phyloP scores from a whole-genome alignment of 2,797 vertebrate genomes.

The Gymnoscopelus braueri region DNA sequence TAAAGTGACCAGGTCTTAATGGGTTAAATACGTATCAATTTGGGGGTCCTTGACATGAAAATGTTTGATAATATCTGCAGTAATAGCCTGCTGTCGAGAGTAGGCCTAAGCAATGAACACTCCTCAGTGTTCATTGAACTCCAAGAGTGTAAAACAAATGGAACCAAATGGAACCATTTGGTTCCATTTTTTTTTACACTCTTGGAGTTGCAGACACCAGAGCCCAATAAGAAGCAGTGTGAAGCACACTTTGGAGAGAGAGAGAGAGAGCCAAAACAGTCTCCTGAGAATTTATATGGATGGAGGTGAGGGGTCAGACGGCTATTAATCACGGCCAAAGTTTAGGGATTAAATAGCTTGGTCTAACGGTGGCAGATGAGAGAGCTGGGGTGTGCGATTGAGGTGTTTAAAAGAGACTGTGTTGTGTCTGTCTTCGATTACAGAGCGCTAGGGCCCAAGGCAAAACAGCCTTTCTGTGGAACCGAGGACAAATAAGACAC shows the following conservation, averaged over 20 bases:
- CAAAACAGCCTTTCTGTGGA: conserved; percentile 59
- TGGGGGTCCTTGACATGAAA: too few species aligned
- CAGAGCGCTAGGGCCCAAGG: conserved; percentile 64
- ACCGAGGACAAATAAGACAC: conserved; percentile 52
- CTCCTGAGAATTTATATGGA: conserved; percentile 74
- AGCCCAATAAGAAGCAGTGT: conserved; percentile 38
- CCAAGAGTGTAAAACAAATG: too few species aligned
- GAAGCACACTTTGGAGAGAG: conserved; percentile 33
- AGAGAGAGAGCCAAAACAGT: conserved; percentile 61
- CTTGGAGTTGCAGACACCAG: conserved; percentile 2
- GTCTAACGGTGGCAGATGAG: conserved; percentile 69
- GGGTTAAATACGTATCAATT: too few species aligned
- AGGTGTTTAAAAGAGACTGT: conserved; percentile 74
- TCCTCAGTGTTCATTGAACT: too few species aligned
- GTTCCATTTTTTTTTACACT: too few species aligned
- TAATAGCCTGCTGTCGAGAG: too few species aligned
- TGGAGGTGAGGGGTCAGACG: conserved; percentile 76
- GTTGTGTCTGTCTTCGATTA: conserved; percentile 83
- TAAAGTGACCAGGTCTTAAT: too few species aligned
- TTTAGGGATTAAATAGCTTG: conserved; percentile 79
- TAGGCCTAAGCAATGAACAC: too few species aligned
- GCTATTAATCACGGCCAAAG: conserved; percentile 80
- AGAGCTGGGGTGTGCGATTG: conserved; percentile 39
- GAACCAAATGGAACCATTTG: too few species aligned
- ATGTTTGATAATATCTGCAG: too few species aligned